Evolutionary conservation across 1,140 invertebrate species (phyloP).

Genomic region (Lanistes nyassanus): DNA sequence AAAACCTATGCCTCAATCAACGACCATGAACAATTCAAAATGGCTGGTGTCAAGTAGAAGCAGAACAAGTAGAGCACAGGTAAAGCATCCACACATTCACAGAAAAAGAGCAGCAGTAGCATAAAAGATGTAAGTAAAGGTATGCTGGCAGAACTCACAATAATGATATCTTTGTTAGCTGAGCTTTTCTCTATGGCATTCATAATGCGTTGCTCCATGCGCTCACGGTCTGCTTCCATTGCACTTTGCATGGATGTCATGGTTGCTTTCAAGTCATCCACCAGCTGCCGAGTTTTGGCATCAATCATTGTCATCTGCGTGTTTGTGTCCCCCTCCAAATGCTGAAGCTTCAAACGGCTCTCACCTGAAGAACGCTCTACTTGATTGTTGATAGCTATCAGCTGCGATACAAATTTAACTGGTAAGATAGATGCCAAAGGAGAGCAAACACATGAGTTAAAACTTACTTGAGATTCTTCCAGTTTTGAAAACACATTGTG

Average conservation of each 20-base stretch:
- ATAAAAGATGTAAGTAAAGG: no score
- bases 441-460: no score
- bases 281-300: constrained; percentile 52
- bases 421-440: not conserved
- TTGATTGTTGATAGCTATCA: constrained; percentile 48
- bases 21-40: no score
- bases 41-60: no score
- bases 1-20: no score
- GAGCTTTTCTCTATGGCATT: constrained; percentile 47
- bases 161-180: constrained; percentile 37
- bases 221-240: constrained; percentile 55
- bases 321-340: constrained; percentile 56
- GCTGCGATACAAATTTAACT: constrained; percentile 26
- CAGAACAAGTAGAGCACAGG: no score
- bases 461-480: no score
- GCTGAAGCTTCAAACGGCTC: constrained; percentile 55
- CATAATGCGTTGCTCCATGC: constrained; percentile 53
- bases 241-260: constrained; percentile 40
- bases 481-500: no score
- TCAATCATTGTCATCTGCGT: constrained; percentile 59
- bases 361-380: constrained; percentile 50
- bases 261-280: constrained; percentile 60
- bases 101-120: no score
- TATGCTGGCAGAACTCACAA: constrained; percentile 36
- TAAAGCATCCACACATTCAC: no score